These are phyloP conservation scores for Schizotus pectinicornis DNA, from an alignment of 2,888 invertebrate genomes.

Conservation along the genomic window DNA sequence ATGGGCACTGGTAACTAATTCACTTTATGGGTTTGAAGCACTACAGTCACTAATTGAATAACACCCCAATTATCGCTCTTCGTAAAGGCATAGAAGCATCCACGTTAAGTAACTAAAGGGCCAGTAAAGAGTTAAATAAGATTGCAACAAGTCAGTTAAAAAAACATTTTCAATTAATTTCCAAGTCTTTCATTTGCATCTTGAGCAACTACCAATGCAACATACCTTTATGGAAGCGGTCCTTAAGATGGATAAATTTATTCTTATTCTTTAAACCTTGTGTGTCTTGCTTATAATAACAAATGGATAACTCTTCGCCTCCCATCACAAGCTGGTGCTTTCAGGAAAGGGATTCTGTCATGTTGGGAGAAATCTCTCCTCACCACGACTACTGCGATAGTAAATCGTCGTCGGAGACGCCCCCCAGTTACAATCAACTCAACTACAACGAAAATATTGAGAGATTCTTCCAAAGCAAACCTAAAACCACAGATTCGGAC, in stretches of 20 bases:
- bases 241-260: no score
- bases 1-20: constrained; percentile 21
- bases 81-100: no score
- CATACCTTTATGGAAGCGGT: no score
- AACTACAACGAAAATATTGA: constrained; percentile 80
- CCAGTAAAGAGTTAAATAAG: no score
- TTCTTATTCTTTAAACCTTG: no score
- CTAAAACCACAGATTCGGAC: constrained; percentile 65
- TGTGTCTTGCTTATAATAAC: neutral
- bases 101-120: no score
- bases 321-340: constrained; percentile 37
- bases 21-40: neutral
- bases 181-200: no score
- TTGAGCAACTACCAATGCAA: no score
- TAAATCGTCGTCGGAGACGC: constrained; percentile 80
- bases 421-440: constrained; percentile 82
- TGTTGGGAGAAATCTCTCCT: constrained; percentile 85
- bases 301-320: neutral
- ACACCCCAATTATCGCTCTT: neutral
- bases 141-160: no score
- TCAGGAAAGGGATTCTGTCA: constrained; percentile 79
- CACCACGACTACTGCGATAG: constrained; percentile 82
- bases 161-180: no score
- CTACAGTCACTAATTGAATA: neutral
- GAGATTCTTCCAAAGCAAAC: constrained; percentile 72